These are phyloP conservation scores for Apostichopus leukothele DNA, from an alignment of 53 echinoderm and acorn worm genomes.

Conservation along the genomic window DNA sequence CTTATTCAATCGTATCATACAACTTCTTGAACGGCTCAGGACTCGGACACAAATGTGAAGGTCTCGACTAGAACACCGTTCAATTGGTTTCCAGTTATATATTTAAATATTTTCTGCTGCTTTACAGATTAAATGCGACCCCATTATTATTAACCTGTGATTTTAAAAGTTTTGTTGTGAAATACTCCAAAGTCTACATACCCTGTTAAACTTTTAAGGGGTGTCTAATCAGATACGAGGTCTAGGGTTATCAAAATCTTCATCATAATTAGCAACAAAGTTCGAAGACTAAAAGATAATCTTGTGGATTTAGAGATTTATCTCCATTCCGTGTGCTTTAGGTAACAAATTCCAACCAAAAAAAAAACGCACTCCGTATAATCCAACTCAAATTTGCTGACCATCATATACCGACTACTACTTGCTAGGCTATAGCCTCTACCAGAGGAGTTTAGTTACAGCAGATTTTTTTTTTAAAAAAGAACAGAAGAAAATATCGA, in stretches of 20 bases:
- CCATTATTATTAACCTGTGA: too few relatives aligned
- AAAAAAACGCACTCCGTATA: background rate
- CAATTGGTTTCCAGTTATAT: too few relatives aligned
- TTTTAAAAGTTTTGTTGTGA: too few relatives aligned
- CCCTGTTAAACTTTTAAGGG: background rate
- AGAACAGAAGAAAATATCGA: background rate
- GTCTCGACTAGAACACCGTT: too few relatives aligned
- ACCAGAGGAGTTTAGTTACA: slow-evolving; percentile 17
- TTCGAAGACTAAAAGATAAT: background rate
- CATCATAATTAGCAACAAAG: background rate
- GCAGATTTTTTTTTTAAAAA: background rate
- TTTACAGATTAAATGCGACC: too few relatives aligned
- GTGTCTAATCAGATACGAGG: background rate
- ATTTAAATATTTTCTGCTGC: too few relatives aligned
- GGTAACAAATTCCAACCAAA: background rate
- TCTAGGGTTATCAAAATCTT: background rate
- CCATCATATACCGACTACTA: background rate
- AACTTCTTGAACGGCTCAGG: too few relatives aligned
- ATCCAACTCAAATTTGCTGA: background rate
- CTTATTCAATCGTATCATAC: too few relatives aligned
- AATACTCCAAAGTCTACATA: background rate
- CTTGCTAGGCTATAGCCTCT: slow-evolving; percentile 26
- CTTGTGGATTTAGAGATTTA: background rate
- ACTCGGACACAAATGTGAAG: too few relatives aligned
- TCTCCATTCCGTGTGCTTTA: background rate